Conservation (phyloP, 2,113 vertebrate species). For the Fregetta grallaria region DNA sequence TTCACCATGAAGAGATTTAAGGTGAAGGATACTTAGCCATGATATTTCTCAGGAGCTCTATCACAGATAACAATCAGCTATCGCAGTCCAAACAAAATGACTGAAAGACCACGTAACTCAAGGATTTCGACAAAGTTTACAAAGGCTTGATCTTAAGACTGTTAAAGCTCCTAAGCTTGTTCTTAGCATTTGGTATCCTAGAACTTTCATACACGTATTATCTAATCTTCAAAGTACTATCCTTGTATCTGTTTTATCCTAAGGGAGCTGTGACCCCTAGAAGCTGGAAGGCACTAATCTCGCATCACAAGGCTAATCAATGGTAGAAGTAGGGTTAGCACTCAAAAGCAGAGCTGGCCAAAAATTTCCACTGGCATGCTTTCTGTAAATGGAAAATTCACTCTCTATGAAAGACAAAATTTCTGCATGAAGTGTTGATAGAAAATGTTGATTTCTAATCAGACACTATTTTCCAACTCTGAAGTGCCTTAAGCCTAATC, state of each 20-base stretch:
- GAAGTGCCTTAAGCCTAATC: neutral
- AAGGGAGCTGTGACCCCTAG: neutral
- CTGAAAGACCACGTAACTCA: neutral
- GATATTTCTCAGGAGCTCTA: neutral
- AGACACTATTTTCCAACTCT: neutral
- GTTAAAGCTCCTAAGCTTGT: neutral
- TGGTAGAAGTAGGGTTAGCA: neutral
- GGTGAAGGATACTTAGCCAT: neutral
- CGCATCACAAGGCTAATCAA: neutral
- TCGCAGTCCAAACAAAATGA: neutral
- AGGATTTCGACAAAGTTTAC: neutral
- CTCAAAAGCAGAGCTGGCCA: neutral
- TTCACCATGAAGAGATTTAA: neutral
- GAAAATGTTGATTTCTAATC: neutral
- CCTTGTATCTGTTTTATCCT: neutral
- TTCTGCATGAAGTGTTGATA: neutral
- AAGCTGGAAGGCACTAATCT: neutral
- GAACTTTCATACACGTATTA: neutral
- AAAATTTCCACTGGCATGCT: neutral
- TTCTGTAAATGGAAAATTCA: neutral
- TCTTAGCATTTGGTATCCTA: neutral
- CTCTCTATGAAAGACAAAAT: neutral
- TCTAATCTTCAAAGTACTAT: neutral
- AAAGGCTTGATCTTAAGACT: neutral
- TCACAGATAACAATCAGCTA: neutral